Base-by-base conservation (phyloP, 2,888 invertebrate species). In the Taenaris catops region DNA sequence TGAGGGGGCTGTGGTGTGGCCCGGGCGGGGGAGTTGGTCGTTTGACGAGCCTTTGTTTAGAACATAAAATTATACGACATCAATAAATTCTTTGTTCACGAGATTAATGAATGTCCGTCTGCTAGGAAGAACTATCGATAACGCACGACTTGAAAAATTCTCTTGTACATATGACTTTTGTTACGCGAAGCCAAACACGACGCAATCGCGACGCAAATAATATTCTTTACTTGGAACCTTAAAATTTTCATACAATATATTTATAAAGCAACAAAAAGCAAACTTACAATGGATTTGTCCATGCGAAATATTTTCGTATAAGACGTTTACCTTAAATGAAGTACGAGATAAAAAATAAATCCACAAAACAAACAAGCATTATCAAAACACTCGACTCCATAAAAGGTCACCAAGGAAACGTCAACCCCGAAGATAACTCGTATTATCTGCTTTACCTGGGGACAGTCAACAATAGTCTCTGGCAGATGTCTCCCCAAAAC, bases 11-110 rank as follows among this genome's bases (percentile, higher is more conserved):
- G 12, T 14, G 25, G 7, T 4, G 7, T 6, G 37, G 31, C 40
- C 19, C 37, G 35, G 41, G 44, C 40, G 34, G 39, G 40, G 48
- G 43, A 48, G 39, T 44, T 38, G 40, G 53, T 46, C 51, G 57
- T 48, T 61, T 60, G 64, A 69, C 69, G 72, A 72, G 72, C 70
- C 73, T 83, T 83, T 86, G 84, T 84, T 86, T 84, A 75, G 72
- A 76, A 69, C 79, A 81, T 84, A 75, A 84, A 84, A 79, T 80
- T 84, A 84, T 84, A 86, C 79, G 81, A 81, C 78, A 70, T 62
- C 69, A 69, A 83, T 84, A 84, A 84, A 86, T 78, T 76, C 69
- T 75, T 71, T 84, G 80, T 84, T 83, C 81, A 81, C 74, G 58
- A 67, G 64, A 74, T 72, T 34, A 75, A 78, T 73, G 69, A 74